phyloP scores from a whole-genome alignment of 2,113 vertebrate species.

The Notiomystis cincta region DNA sequence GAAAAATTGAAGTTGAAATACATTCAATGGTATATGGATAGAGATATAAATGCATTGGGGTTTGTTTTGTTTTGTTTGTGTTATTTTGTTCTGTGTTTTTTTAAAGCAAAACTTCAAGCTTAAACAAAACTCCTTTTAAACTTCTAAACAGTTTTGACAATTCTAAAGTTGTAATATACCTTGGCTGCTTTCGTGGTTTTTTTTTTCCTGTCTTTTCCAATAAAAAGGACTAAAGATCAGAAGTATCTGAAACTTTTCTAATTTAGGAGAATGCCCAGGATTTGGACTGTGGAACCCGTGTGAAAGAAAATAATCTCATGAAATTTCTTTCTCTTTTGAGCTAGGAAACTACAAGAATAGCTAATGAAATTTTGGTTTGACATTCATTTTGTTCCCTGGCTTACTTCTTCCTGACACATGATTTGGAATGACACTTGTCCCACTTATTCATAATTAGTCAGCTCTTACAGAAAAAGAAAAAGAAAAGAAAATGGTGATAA shows the following conservation, averaged over 20 bases:
- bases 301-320: background rate
- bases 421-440: background rate
- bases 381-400: background rate
- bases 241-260: background rate
- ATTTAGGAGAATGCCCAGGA: background rate
- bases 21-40: background rate
- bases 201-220: background rate
- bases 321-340: background rate
- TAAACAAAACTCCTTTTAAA: background rate
- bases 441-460: background rate
- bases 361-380: background rate
- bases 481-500: background rate
- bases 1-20: background rate
- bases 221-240: background rate
- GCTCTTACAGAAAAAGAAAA: background rate
- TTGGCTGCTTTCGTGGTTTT: accelerated
- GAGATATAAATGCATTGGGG: background rate
- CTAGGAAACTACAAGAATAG: background rate
- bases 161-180: background rate
- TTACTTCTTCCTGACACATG: background rate
- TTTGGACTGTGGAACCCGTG: background rate
- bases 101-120: background rate
- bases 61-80: background rate
- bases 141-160: background rate
- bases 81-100: background rate